Evolutionary conservation across 2,113 vertebrate genomes (phyloP), one percentile per base, ranked within the genome.

Genomic region (Sitta europaea): DNA sequence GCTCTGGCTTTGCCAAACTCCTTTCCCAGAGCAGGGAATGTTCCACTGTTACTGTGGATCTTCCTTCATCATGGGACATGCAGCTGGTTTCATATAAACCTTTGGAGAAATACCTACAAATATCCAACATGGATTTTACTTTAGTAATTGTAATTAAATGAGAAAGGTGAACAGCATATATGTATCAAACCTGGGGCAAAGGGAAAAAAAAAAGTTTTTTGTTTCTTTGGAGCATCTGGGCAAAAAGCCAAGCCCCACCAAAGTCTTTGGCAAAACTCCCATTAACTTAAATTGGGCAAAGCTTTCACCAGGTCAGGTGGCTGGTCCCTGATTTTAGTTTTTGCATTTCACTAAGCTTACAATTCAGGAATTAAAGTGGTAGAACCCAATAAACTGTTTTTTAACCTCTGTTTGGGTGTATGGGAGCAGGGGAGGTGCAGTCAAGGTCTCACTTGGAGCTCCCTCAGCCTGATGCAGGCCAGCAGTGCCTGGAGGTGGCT

Each of bases 51-150:
- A 25, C 45, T 48, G 55, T 6, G 29, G 31, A 35, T 81, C 68
- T 81, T 45, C 47, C 18, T 40, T 54, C 23, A 7, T 8, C 0
- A 0, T 33, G 13, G 48, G 27, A 21, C 9, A 16, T 16, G 9
- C 24, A 55, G 61, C 36, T 50, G 38, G 5, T 38, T 86, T 59
- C 11, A 7, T 31, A 25, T 12, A 47, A 50, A 54, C 23, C 20
- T 75, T n/a, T 27, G 4, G 43, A 67, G n/a, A 71, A 92, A 75
- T 35, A 59, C 11, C 20, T 31, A 31, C 21, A 61, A 38, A 8
- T 5, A 12, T 5, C 10, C 54, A 80, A 62, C 13, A 7, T 75
- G 33, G 35, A 27, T 45, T 90, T 82, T 54, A 36, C 47, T 88
- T 67, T 72, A 93, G 28, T 51, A 24, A 70, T 14, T 54, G 23